These are phyloP conservation scores for Actinostola sp. DNA, from an alignment of 92 coral and sea anemone genomes.

Conservation along the genomic window DNA sequence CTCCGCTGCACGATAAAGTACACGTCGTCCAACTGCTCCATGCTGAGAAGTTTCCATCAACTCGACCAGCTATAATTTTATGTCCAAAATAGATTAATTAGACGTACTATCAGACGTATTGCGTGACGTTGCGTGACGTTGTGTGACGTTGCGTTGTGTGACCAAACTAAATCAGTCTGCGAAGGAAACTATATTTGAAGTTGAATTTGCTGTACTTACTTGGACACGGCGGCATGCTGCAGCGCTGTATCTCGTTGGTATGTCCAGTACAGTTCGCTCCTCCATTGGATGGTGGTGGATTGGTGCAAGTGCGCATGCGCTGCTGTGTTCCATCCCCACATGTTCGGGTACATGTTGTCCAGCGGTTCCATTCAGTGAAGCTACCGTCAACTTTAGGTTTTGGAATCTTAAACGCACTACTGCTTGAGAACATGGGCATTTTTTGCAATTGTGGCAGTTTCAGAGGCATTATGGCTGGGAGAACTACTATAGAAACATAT, in stretches of 20 bases:
- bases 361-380: constrained; percentile 45
- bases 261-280: constrained; percentile 78
- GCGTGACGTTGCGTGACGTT: no score
- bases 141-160: no score
- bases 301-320: constrained; percentile 79
- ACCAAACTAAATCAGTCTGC: no score
- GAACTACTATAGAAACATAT: no score
- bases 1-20: background rate
- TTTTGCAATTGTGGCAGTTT: no score
- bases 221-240: constrained; percentile 25
- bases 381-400: constrained; percentile 21
- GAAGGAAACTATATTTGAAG: constrained; percentile 58
- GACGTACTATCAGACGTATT: no score
- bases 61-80: background rate
- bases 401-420: constrained; percentile 11
- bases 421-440: no score
- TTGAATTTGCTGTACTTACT: constrained; percentile 66
- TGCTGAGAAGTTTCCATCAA: constrained; percentile 37
- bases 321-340: constrained; percentile 59
- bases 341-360: background rate
- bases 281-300: constrained; percentile 72
- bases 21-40: constrained; percentile 40
- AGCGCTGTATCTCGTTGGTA: constrained; percentile 36
- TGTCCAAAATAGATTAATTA: no score
- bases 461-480: no score